These are phyloP conservation scores for Doryteuthis pealeii DNA, from an alignment of 1,140 invertebrate species.

Conservation along the genomic window DNA sequence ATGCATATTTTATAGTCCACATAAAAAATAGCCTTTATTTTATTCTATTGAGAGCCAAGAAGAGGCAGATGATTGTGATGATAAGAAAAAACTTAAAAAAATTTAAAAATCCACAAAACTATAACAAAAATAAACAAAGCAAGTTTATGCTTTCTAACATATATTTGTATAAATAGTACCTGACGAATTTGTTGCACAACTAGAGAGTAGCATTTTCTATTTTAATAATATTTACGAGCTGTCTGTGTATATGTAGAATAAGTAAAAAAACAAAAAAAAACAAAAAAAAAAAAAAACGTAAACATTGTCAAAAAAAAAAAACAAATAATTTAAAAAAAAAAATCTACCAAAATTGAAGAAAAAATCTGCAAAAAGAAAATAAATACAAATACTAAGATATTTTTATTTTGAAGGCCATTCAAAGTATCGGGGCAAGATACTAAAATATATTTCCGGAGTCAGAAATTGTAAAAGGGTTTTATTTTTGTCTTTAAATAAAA, in stretches of 20 bases:
- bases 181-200: slow-evolving; percentile 32
- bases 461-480: slow-evolving; percentile 45
- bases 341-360: neutral
- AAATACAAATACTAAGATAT: slow-evolving; percentile 27
- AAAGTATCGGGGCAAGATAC: slow-evolving; percentile 24
- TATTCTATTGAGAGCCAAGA: slow-evolving; percentile 23
- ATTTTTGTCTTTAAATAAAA: slow-evolving; percentile 45
- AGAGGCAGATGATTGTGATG: neutral
- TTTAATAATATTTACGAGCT: slow-evolving; percentile 45
- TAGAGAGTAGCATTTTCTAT: slow-evolving; percentile 47
- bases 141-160: slow-evolving; percentile 16
- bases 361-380: too few relatives aligned
- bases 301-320: slow-evolving; percentile 4
- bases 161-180: slow-evolving; percentile 31
- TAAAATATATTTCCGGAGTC: slow-evolving; percentile 39
- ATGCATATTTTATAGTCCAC: slow-evolving; percentile 37
- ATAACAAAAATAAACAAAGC: slow-evolving; percentile 20
- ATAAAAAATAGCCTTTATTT: slow-evolving; percentile 25
- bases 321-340: neutral
- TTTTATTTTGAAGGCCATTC: slow-evolving; percentile 38
- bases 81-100: slow-evolving; percentile 4
- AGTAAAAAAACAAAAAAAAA: slow-evolving; percentile 22
- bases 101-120: slow-evolving; percentile 1
- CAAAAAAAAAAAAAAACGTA: slow-evolving; percentile 17
- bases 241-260: slow-evolving; percentile 28